Evolutionary conservation across 23 tunicate genomes (phyloP), one percentile per base, ranked within the genome.

Genomic region (Corella eumyota): DNA sequence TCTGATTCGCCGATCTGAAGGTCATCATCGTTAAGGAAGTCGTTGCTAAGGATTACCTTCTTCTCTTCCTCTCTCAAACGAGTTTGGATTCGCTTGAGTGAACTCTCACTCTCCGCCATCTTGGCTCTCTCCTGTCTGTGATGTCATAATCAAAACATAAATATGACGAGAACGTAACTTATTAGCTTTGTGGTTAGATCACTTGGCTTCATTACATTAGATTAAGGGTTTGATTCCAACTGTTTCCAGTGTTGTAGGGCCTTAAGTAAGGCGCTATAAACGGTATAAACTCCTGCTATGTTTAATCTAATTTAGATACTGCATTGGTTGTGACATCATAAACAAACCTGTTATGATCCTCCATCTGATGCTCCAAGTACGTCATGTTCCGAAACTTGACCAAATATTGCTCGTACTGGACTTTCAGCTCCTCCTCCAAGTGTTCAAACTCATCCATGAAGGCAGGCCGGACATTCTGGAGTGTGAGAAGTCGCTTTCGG

Each of bases 361-460:
- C 95, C 75, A 86, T 64, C 58, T 86, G 95, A 31, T 77, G 86
- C 47, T 86, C 95, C 23, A 86, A 49, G 48, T 27, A 78, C 20
- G 85, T 86, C 86, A 86, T 86, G 37, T 86, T 86, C 36, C 95
- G 64, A 58, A 86, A 86, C 57, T 90, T 90, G 61, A 75, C 50
- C 1, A 90, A 56, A 36, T 90, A 90, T 2, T 67, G 65, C 13
- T 81, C 98, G 46, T 90, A 90, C 60, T 80, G 84, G 4, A 29
- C n/a, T 53, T 90, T 81, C 24, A 90, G 69, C 7, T 81, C 98
- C 6, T 63, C 70, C 65, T 90, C 91, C 21, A 90, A 32, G 31
- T 68, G 66, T 45, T 90, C 98, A 34, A 90, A 82, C 50, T 90
- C 98, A 70, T 90, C 98, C 92, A 80, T 82, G 66, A 80, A 90